These are phyloP conservation scores for Bothrops jararaca DNA, from an alignment of 2,113 vertebrate genomes.

Conservation along the genomic window DNA sequence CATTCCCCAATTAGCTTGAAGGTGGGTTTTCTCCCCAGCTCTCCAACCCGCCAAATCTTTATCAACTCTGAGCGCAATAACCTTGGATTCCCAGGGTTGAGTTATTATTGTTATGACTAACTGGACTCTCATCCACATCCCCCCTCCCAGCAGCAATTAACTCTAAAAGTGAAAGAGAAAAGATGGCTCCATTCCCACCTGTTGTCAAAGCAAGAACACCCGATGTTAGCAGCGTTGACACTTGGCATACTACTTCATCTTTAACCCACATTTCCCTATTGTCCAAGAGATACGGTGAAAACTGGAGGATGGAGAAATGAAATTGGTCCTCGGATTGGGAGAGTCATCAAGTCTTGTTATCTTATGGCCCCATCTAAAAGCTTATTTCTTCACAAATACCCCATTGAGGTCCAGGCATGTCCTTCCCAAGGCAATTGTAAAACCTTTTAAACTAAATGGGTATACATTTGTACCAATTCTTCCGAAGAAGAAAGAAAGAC, in stretches of 20 bases:
- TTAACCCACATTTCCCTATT: background rate
- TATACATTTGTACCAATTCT: background rate
- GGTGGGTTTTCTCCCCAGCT: too few species aligned
- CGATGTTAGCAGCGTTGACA: too few species aligned
- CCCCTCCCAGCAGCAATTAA: too few species aligned
- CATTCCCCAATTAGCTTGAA: too few species aligned
- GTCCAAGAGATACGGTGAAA: background rate
- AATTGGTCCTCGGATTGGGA: background rate
- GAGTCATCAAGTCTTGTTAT: background rate
- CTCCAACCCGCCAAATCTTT: too few species aligned
- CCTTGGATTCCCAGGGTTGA: too few species aligned
- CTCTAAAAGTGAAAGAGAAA: too few species aligned
- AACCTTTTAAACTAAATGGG: background rate
- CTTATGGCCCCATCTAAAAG: background rate
- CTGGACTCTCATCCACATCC: too few species aligned
- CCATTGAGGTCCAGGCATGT: background rate
- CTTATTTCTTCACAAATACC: background rate
- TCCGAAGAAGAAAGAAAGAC: background rate
- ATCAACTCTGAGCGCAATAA: too few species aligned
- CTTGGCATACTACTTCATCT: background rate
- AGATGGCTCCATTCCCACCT: too few species aligned
- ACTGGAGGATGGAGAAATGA: background rate
- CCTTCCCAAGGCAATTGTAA: background rate
- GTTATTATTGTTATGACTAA: too few species aligned
- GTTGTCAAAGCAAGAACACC: too few species aligned